These are phyloP conservation scores for Lomographa bimaculata DNA, from an alignment of 2,888 invertebrate genomes.

Conservation along the genomic window DNA sequence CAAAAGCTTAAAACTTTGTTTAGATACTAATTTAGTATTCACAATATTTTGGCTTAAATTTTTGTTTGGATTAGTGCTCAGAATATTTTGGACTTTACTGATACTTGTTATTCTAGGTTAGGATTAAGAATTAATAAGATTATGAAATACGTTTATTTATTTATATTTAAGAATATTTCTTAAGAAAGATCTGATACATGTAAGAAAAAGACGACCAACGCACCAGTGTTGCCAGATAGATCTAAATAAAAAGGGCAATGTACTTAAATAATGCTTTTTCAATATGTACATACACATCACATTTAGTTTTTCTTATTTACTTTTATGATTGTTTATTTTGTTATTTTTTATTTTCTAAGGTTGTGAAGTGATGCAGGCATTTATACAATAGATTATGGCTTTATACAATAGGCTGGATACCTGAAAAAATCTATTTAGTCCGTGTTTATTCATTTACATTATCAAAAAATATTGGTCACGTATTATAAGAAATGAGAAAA, in stretches of 20 bases:
- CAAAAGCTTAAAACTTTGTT: too few species aligned
- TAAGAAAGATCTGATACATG: conserved; percentile 21
- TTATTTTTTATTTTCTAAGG: conserved; percentile 47
- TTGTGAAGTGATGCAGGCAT: conserved; percentile 52
- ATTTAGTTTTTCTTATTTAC: conserved; percentile 15
- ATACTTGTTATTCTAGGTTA: conserved; percentile 7
- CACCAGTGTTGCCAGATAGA: conserved; percentile 37
- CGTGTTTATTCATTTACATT: too few species aligned
- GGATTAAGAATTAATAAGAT: conserved; percentile 9
- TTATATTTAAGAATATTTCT: conserved; percentile 22
- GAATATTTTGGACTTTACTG: too few species aligned
- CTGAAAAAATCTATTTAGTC: too few species aligned
- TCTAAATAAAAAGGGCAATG: conserved; percentile 47
- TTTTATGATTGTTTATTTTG: conserved; percentile 27
- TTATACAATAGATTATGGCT: conserved; percentile 33
- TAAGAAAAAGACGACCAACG: not conserved
- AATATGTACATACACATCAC: conserved; percentile 10
- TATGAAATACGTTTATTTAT: conserved; percentile 29
- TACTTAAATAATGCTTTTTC: conserved; percentile 48
- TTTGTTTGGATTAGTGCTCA: too few species aligned
- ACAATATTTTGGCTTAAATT: too few species aligned
- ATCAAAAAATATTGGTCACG: too few species aligned
- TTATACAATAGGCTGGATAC: too few species aligned
- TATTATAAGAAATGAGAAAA: too few species aligned
- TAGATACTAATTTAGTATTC: too few species aligned